These are phyloP conservation scores for Aythya baeri DNA, from an alignment of 2,113 vertebrate genomes.

Conservation along the genomic window DNA sequence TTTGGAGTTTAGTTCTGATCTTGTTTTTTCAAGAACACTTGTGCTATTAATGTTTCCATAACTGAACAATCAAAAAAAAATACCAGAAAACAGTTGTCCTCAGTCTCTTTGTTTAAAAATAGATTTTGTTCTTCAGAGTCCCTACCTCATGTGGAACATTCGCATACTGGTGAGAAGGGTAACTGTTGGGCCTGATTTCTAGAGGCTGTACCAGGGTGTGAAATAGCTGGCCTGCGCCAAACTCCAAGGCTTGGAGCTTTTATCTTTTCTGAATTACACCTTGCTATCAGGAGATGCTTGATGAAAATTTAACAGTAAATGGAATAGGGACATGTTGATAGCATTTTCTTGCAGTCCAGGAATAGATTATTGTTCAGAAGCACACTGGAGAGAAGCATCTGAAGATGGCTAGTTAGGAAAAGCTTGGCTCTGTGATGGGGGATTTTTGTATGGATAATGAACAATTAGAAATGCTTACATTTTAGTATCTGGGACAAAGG, in stretches of 20 bases:
- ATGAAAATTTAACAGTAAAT: not conserved
- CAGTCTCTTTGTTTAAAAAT: not conserved
- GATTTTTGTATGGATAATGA: not conserved
- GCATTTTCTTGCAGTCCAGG: not conserved
- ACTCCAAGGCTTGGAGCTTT: not conserved
- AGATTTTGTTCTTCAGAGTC: not conserved
- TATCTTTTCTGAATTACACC: not conserved
- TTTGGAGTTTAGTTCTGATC: not conserved
- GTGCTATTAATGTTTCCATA: not conserved
- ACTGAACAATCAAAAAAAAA: not conserved
- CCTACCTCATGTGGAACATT: not conserved
- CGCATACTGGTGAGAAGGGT: not conserved
- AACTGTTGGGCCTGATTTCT: not conserved
- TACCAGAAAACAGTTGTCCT: not conserved
- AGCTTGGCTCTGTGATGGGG: not conserved
- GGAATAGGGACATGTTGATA: not conserved
- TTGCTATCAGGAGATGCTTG: not conserved
- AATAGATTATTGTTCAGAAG: not conserved
- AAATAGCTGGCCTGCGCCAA: not conserved
- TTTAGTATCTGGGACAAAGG: not conserved
- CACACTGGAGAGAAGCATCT: not conserved
- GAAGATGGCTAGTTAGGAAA: not conserved
- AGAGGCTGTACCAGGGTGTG: not conserved
- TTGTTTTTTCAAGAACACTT: not conserved
- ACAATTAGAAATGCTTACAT: not conserved